Conservation (phyloP, 37 sponge, comb jelly and placozoan genomes). For the Halichondria panicea region DNA sequence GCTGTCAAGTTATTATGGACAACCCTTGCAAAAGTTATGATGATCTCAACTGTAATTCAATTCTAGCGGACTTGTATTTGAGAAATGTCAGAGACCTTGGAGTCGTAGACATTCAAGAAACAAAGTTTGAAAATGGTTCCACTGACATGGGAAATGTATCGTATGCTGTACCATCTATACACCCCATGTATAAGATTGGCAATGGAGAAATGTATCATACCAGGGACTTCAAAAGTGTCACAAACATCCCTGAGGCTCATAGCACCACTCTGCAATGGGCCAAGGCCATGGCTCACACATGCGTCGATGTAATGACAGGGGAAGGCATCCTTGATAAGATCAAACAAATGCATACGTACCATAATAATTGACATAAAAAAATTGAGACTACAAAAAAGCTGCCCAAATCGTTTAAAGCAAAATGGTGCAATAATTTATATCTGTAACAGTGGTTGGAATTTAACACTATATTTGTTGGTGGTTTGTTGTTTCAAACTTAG, state of each 20-base stretch:
- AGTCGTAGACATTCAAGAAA: not conserved
- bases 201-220: conserved; percentile 59
- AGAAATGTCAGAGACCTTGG: not conserved
- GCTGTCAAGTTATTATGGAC: conserved; percentile 55
- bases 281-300: conserved; percentile 75
- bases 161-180: conserved; percentile 79
- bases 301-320: conserved; percentile 65
- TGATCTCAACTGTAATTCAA: conserved; percentile 41
- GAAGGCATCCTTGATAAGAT: conserved; percentile 54
- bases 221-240: conserved; percentile 59
- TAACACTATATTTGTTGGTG: too few species aligned
- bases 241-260: conserved; percentile 68
- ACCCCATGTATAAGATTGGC: conserved; percentile 72
- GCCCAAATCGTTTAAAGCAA: too few species aligned
- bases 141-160: conserved; percentile 69
- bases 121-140: not conserved
- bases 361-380: too few species aligned
- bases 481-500: too few species aligned
- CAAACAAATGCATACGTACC: too few species aligned
- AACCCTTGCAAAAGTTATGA: conserved; percentile 10
- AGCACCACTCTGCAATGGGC: conserved; percentile 49
- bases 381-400: too few species aligned
- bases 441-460: too few species aligned
- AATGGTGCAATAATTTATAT: too few species aligned
- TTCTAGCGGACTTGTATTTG: conserved; percentile 10